Conservation (phyloP, 1,140 invertebrate genomes). For the Belonocnema kinseyi region DNA sequence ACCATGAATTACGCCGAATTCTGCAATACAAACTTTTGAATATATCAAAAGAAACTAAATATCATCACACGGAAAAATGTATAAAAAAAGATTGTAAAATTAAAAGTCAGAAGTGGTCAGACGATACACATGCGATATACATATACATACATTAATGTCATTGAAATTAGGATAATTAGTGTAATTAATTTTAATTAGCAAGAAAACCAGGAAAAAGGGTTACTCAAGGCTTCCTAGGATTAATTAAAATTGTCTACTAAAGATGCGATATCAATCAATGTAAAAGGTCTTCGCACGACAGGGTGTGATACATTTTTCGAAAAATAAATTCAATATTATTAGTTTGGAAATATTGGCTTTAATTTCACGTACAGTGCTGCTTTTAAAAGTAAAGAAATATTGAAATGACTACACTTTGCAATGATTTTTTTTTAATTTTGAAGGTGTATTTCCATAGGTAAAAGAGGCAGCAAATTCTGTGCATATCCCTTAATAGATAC, state of each 20-base stretch:
- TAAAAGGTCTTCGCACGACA: slow-evolving; percentile 7
- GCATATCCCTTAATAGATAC: too few relatives aligned
- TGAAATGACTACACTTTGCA: too few relatives aligned
- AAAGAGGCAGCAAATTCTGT: too few relatives aligned
- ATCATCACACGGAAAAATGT: not conserved
- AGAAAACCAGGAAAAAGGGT: not conserved
- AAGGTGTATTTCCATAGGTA: too few relatives aligned
- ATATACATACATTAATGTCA: too few relatives aligned
- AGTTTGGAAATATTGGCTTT: not conserved
- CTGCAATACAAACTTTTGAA: too few relatives aligned
- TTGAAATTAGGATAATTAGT: not conserved
- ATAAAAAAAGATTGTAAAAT: not conserved
- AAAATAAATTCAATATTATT: slow-evolving; percentile 15
- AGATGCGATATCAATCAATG: not conserved
- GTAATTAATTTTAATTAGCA: slow-evolving; percentile 9
- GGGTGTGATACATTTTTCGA: not conserved
- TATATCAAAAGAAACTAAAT: not conserved
- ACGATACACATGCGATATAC: slow-evolving; percentile 8
- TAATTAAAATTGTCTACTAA: not conserved
- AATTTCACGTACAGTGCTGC: too few relatives aligned
- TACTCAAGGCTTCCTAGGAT: slow-evolving; percentile 6
- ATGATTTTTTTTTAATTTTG: too few relatives aligned
- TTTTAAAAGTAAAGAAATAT: too few relatives aligned
- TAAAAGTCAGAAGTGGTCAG: not conserved
- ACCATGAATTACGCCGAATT: too few relatives aligned